Conservation (phyloP, 1,140 invertebrate species). For the Drosophila nikananu region DNA sequence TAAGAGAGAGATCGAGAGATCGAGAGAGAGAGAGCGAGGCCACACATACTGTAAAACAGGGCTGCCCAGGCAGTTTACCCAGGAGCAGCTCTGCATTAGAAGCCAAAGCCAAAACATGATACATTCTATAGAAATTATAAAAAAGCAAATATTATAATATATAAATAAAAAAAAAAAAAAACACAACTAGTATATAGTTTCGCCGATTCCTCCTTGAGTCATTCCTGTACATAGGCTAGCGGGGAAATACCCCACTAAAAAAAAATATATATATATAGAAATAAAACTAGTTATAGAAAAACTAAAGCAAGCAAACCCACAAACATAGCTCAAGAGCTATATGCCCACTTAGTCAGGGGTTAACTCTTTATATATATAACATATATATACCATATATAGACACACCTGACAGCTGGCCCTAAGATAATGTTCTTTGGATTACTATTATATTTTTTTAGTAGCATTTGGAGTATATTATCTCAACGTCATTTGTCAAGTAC, state of each 20-base stretch:
- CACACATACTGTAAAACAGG: conserved; percentile 7
- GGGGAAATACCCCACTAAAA: conserved; percentile 6
- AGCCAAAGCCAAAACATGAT: conserved; percentile 21
- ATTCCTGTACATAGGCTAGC: conserved; percentile 40
- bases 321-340: conserved; percentile 15
- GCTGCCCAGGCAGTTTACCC: conserved; percentile 3
- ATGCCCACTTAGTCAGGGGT: conserved; percentile 35
- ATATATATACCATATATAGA: neutral
- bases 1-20: neutral
- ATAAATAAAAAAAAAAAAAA: neutral
- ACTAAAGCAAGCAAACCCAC: neutral
- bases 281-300: neutral
- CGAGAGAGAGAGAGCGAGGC: neutral
- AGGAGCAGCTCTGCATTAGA: conserved; percentile 15
- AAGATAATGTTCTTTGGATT: conserved; percentile 7
- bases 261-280: neutral
- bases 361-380: conserved; percentile 12
- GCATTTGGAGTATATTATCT: conserved; percentile 10
- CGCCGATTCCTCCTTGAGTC: conserved; percentile 16
- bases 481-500: conserved; percentile 12
- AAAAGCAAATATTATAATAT: neutral
- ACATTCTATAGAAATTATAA: conserved; percentile 5
- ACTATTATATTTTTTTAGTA: conserved; percentile 17
- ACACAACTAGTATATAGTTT: conserved; percentile 20
- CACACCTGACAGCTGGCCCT: conserved; percentile 4